These are phyloP conservation scores for Trichomalopsis sarcophagae DNA, from an alignment of 1,140 invertebrate genomes.

Conservation along the genomic window DNA sequence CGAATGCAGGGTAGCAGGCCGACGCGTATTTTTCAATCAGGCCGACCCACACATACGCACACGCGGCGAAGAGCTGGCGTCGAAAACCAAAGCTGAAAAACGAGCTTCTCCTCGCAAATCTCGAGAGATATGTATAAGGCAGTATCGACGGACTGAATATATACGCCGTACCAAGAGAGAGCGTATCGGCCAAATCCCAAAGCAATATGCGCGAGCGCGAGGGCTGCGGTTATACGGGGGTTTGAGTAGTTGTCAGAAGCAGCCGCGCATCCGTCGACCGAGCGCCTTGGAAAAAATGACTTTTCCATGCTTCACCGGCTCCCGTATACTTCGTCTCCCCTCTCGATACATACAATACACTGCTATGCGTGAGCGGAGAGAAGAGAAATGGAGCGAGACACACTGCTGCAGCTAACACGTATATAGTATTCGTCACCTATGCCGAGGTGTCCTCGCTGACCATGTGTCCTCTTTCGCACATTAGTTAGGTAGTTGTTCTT, in stretches of 20 bases:
- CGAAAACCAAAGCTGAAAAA: slow-evolving; percentile 1
- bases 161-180: neutral
- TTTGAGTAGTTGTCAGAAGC: neutral
- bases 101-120: neutral
- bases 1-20: neutral
- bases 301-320: neutral
- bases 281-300: slow-evolving; percentile 4
- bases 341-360: neutral
- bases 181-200: neutral
- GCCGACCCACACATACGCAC: too few species aligned
- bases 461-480: neutral
- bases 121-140: neutral
- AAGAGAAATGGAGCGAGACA: neutral
- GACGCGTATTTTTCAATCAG: neutral
- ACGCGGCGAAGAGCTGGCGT: neutral
- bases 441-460: neutral
- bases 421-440: neutral
- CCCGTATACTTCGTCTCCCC: neutral
- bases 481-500: neutral
- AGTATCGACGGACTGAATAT: neutral
- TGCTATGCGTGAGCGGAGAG: neutral
- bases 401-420: neutral
- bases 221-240: neutral
- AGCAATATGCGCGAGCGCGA: slow-evolving; percentile 2
- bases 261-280: neutral